Evolutionary conservation across 1,140 invertebrate species (phyloP), one percentile per base, ranked within the genome.

Genomic region (Ips nitidus): DNA sequence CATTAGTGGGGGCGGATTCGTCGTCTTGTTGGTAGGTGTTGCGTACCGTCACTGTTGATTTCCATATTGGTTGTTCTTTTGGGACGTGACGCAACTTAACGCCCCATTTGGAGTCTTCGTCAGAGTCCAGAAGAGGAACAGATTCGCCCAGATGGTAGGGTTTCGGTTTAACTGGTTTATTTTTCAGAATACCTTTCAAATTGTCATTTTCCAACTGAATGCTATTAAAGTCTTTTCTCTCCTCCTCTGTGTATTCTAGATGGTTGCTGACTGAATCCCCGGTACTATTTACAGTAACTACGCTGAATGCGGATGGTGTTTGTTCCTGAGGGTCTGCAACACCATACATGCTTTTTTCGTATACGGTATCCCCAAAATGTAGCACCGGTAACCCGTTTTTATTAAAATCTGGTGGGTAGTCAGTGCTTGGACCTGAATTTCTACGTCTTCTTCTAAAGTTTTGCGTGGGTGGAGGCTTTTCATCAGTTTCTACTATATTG

Each of bases 401-500:
- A 41, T 75, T 77, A 59, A 75, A 75, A 58, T 77, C 75, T n/a
- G 77, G 75, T 36, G 65, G 61, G 3, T 74, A 68, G 41, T 66
- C 66, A 22, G 61, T 66, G 22, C 69, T 55, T 22, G 71, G 65
- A 1, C 73, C 75, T 0, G 74, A 75, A 66, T 75, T 78, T 78
- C 85, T 84, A 64, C 87, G 83, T 68, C 87, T 81, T 75, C 89
- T 84, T 66, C 91, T 83, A 77, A 91, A 93, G 77, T 90, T 88
- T 77, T 91, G 90, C 1, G 89, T 90, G 4, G 91, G 90, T 37
- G 91, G 91, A 56, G 91, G 91, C 78, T 93, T 93, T 57, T 89
- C 90, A 78, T 92, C 90, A 0, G 91, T 93, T 79, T 91, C 91
- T n/a, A 94, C 91, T 57, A 94, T 93, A 77, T 93, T 92, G 0